phyloP scores from a whole-genome alignment of 2,113 vertebrate species.

The Anoplopoma fimbria region DNA sequence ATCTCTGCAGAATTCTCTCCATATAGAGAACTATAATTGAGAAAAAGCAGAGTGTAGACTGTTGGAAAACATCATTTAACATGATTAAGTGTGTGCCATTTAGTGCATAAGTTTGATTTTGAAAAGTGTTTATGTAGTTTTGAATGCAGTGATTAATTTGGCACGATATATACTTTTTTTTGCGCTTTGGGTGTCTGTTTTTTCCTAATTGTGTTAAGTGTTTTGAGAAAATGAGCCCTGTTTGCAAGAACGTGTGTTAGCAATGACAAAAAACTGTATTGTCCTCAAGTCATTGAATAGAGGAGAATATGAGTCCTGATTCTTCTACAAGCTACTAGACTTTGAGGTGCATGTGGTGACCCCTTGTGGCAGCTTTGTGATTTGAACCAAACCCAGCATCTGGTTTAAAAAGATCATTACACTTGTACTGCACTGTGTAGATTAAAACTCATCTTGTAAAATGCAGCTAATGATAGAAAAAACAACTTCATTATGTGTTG shows the following conservation, averaged over 20 bases:
- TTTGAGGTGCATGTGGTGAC: constrained; percentile 16
- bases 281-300: not conserved
- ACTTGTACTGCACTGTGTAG: not conserved
- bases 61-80: no score
- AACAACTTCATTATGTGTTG: not conserved
- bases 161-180: not conserved
- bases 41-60: no score
- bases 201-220: not conserved
- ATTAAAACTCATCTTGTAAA: not conserved
- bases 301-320: not conserved
- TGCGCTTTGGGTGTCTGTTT: not conserved
- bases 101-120: no score
- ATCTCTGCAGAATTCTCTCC: no score
- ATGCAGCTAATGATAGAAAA: not conserved
- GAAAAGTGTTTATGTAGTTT: not conserved
- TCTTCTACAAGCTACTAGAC: not conserved
- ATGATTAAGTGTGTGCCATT: no score
- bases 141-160: not conserved
- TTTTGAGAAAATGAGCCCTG: not conserved
- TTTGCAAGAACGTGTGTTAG: not conserved
- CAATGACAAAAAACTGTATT: not conserved
- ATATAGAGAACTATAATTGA: no score
- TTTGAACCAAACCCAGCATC: not conserved
- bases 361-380: constrained; percentile 25
- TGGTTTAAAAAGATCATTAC: not conserved